phyloP scores from a whole-genome alignment of 2,888 invertebrate genomes.

The Automeris io region DNA sequence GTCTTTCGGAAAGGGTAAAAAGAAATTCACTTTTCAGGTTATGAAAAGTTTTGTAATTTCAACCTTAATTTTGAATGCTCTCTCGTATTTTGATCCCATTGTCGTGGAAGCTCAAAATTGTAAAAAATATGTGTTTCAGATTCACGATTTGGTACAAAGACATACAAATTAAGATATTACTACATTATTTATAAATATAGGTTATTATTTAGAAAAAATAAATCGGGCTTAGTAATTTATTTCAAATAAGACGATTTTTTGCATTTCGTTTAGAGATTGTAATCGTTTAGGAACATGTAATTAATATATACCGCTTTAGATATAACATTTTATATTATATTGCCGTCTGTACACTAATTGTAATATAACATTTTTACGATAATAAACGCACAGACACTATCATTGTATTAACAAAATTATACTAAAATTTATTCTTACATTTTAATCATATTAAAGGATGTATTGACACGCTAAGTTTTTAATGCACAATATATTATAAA shows the following conservation, averaged over 20 bases:
- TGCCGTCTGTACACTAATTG: conserved; percentile 21
- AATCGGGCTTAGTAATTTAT: conserved; percentile 50
- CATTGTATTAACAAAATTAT: conserved; percentile 13
- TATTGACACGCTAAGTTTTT: conserved; percentile 15
- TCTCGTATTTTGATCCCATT: conserved; percentile 35
- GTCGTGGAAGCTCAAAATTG: conserved; percentile 41
- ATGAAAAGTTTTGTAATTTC: conserved; percentile 57
- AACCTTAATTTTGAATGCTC: conserved; percentile 41
- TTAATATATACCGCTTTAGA: conserved; percentile 46
- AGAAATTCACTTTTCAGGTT: conserved; percentile 57
- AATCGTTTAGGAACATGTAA: conserved; percentile 51
- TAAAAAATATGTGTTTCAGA: conserved; percentile 35
- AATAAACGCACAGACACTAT: conserved; percentile 3
- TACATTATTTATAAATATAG: conserved; percentile 63
- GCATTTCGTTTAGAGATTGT: conserved; percentile 62
- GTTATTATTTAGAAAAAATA: conserved; percentile 4
- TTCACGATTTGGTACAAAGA: conserved; percentile 71
- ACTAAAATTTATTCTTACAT: conserved; percentile 5
- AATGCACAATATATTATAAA: conserved; percentile 25
- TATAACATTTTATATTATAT: conserved; percentile 38
- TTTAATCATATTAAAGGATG: conserved; percentile 12
- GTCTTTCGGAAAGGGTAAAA: conserved; percentile 35
- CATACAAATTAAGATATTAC: conserved; percentile 71
- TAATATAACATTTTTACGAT: conserved; percentile 15
- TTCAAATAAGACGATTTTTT: conserved; percentile 51